A percentile compares a stretch with the other conserved stretches of the same genome.
Evolutionary conservation across 1,140 invertebrate genomes (phyloP).

Genomic region (Caerostris extrusa): DNA sequence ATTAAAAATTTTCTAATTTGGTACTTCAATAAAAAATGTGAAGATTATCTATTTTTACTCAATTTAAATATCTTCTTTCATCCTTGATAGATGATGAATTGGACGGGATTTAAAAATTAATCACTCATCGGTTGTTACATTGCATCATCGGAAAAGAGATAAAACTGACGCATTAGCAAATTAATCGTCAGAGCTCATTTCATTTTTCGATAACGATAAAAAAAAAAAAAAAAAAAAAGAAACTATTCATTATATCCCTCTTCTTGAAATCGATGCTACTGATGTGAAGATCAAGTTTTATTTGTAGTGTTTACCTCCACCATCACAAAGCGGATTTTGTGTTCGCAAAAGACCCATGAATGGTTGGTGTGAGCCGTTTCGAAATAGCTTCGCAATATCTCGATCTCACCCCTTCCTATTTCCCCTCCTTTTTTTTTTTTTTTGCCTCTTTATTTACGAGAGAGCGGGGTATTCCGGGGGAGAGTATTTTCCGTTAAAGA

Average conservation of each 20-base stretch:
- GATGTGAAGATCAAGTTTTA: neutral
- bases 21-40: neutral
- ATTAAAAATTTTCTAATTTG: neutral
- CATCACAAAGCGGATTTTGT: constrained; percentile 1
- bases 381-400: constrained; percentile 56
- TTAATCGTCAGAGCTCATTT: neutral
- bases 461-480: neutral
- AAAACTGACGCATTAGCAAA: neutral
- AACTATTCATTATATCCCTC: neutral
- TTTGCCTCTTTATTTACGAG: constrained; percentile 1
- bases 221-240: neutral
- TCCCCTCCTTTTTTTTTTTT: too few relatives aligned
- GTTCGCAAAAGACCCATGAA: neutral
- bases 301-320: neutral
- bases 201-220: neutral
- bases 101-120: neutral
- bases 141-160: neutral
- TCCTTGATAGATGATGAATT: neutral
- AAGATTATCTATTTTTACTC: too few relatives aligned
- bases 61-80: too few relatives aligned
- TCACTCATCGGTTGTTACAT: neutral
- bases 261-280: neutral
- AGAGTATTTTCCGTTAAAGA: constrained; percentile 70
- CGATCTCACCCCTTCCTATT: neutral
- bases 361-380: constrained; percentile 4